Base-by-base conservation (phyloP, 2,797 vertebrate genomes). In the Antrozous pallidus region DNA sequence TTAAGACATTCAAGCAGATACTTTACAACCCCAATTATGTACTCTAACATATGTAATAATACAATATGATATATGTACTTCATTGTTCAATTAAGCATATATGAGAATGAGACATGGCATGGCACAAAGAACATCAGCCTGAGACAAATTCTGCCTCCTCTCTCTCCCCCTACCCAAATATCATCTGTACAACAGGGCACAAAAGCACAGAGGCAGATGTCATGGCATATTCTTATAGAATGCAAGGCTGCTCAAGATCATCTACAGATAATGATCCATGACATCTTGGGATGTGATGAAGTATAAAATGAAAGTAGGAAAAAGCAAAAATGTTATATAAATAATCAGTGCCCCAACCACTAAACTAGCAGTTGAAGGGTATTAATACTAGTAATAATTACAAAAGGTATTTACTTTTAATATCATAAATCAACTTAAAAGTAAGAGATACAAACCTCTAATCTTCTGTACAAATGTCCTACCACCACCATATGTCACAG, bases 201-300 rank as follows among this genome's bases (percentile, higher is more conserved):
- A 94, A 90, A 96, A 97, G 94, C 95, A 94, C 96, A 97, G 97
- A 95, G 96, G 96, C 98, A 98, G 98, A 98, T 98, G 98, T 94
- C 93, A 88, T 26, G 96, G 88, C 98, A 98, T 98, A 98, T 98
- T 98, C 97, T 97, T 97, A 97, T 95, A 96, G 83, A 96, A 98
- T 95, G 97, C 97, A 97, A 98, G 97, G 88, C 96, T 98, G 97
- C 96, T 97, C 98, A 97, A 97, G 96, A 98, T 98, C 97, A 97
- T 98, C 97, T 97, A 96, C 94, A 97, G 96, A 98, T 98, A 98
- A 98, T 96, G 97, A 98, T 97, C 97, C 98, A 97, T 97, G 97
- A 98, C 97, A 98, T 95, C 84, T 95, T 90, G 94, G 97, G 92
- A 97, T 97, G 89, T 97, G 96, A 97, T 69, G 82, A 97, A 98